These are phyloP conservation scores for Atethmia centrago DNA, from an alignment of 2,888 invertebrate species.

Conservation along the genomic window DNA sequence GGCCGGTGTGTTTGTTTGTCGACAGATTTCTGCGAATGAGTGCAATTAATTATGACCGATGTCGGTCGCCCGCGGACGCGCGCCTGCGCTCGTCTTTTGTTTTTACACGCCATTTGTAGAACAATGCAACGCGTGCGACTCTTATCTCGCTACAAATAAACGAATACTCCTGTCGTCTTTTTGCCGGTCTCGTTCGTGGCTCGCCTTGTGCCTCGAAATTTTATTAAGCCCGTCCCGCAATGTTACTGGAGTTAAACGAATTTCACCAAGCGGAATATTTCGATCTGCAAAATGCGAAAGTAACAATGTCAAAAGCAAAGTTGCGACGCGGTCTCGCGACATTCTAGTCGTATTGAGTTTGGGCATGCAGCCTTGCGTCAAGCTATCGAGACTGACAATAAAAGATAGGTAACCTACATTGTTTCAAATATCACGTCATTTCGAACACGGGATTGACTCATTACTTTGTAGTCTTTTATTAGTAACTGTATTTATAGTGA, in stretches of 20 bases:
- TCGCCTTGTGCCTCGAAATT: slow-evolving; percentile 73
- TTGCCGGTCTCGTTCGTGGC: slow-evolving; percentile 72
- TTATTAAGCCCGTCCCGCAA: slow-evolving; percentile 78
- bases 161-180: slow-evolving; percentile 78
- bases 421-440: slow-evolving; percentile 74
- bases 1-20: slow-evolving; percentile 79
- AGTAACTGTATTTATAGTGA: slow-evolving; percentile 85
- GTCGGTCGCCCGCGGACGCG: slow-evolving; percentile 75
- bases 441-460: slow-evolving; percentile 80
- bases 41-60: slow-evolving; percentile 87
- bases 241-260: slow-evolving; percentile 72
- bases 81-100: slow-evolving; percentile 79
- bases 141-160: slow-evolving; percentile 84
- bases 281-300: slow-evolving; percentile 70
- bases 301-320: slow-evolving; percentile 65
- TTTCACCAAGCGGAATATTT: slow-evolving; percentile 73
- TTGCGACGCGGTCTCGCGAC: slow-evolving; percentile 65
- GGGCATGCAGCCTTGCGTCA: slow-evolving; percentile 62
- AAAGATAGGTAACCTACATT: slow-evolving; percentile 72
- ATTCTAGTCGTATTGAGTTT: slow-evolving; percentile 69
- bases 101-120: slow-evolving; percentile 85
- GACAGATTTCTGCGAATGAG: slow-evolving; percentile 85
- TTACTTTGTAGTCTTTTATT: slow-evolving; percentile 82
- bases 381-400: slow-evolving; percentile 45
- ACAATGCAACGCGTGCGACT: slow-evolving; percentile 85